These are phyloP conservation scores for Rhogogaster chlorosoma DNA, from an alignment of 2,888 invertebrate genomes.

Conservation along the genomic window DNA sequence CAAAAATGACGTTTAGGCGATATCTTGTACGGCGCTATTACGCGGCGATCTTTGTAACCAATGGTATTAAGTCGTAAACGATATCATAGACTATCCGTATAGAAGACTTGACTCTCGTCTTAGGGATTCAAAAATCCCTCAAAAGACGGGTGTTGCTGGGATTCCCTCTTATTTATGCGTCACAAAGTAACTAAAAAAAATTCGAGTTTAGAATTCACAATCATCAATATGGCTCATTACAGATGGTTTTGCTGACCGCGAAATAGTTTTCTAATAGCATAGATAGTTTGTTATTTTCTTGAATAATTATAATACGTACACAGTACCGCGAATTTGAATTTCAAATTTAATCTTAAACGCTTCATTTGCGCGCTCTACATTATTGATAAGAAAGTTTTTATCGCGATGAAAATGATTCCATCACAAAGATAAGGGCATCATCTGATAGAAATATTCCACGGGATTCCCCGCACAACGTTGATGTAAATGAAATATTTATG, in stretches of 20 bases:
- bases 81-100: not conserved
- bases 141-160: not conserved
- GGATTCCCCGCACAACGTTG: not conserved
- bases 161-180: not conserved
- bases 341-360: not conserved
- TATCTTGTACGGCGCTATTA: not conserved
- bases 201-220: not conserved
- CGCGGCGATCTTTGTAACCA: not conserved
- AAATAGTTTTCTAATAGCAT: not conserved
- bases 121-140: not conserved
- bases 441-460: not conserved
- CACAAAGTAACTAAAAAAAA: not conserved
- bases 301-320: too few relatives aligned
- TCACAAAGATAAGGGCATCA: not conserved
- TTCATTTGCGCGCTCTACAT: not conserved
- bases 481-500: not conserved
- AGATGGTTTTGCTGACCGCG: not conserved
- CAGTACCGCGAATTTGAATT: not conserved
- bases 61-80: not conserved
- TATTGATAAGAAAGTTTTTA: not conserved
- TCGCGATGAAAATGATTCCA: not conserved
- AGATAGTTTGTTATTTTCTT: not conserved
- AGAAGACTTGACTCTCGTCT: not conserved
- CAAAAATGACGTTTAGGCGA: slow-evolving; percentile 23
- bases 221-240: not conserved